Evolutionary conservation across 1,140 invertebrate species (phyloP), one percentile per base, ranked within the genome.

Genomic region (Vollenhovia emeryi): DNA sequence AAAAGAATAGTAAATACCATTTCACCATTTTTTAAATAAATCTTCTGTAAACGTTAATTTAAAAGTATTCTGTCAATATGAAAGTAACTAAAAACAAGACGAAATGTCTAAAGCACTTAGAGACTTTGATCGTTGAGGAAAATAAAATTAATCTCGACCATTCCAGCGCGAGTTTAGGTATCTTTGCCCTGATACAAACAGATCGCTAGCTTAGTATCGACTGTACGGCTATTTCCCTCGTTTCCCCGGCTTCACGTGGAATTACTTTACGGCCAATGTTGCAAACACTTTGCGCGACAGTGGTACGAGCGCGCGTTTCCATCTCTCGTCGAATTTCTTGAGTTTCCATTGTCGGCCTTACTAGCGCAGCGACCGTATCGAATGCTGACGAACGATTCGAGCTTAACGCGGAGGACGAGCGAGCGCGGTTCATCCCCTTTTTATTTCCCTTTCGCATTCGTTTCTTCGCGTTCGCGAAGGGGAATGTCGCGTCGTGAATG

Each of bases 221-320:
- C 71, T 48, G 1, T n/a, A 15, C n/a, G 24, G 7, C 52, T 30
- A 36, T 78, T 48, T 50, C 30, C 43, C 30, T 50, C n/a, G 30
- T 50, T 50, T 66, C 33, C 18, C 57, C 48, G 27, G 18, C 59
- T 45, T 45, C 18, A 24, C n/a, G 13, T 30, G 30, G 13, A 78
- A 78, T 78, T 64, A 78, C 43, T 62, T 78, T 62, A 64, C 15
- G 27, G 30, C n/a, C 40, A 62, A 66, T 50, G 43, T 50, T 33
- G 27, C 43, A 55, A 76, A 48, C 40, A 43, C 27, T 78, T 66
- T 50, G 30, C 18, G 11, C 59, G 21, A 50, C 13, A 59, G 36
- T 76, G 60, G 18, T 48, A 50, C 13, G 27, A 78, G 30, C 27
- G 24, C 21, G 24, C 36, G 30, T 64, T 78, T 78, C 6, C n/a